Conservation (phyloP, 2,797 vertebrate genomes). For the Enteromius mattozi region DNA sequence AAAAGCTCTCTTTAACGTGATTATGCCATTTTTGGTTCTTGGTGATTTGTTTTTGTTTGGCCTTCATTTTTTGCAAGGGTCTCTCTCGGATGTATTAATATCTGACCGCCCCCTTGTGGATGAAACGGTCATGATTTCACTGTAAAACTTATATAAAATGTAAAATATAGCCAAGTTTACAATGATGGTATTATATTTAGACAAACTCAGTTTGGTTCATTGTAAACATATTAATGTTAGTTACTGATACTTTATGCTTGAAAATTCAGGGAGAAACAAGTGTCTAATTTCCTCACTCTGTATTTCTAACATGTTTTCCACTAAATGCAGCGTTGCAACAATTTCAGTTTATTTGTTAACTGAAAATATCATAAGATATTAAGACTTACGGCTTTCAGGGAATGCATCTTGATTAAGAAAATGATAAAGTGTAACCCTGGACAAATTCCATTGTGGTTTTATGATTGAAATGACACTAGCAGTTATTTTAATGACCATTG, state of each 20-base stretch:
- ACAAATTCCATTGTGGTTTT: neutral
- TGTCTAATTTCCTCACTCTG: neutral
- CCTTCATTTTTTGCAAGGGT: neutral
- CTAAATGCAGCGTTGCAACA: neutral
- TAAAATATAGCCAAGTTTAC: neutral
- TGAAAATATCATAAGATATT: neutral
- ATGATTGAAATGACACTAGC: neutral
- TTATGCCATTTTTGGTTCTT: conserved; percentile 43
- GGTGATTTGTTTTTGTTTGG: conserved; percentile 49
- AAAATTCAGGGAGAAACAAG: too few species aligned
- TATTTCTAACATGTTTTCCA: neutral
- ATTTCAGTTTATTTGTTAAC: neutral
- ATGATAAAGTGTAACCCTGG: neutral
- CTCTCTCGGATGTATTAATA: conserved; percentile 37
- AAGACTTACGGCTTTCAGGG: neutral
- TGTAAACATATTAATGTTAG: too few species aligned
- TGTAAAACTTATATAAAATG: neutral
- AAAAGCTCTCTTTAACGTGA: conserved; percentile 35
- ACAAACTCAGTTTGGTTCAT: neutral
- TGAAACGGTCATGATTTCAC: neutral
- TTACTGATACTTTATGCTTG: neutral
- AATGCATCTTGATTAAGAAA: neutral
- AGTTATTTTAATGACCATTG: neutral
- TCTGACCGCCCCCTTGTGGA: conserved; percentile 59
- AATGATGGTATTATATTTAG: too few species aligned